Evolutionary conservation across 1,140 invertebrate species (phyloP), one percentile per base, ranked within the genome.

Genomic region (Thalassaphorura encarpata): DNA sequence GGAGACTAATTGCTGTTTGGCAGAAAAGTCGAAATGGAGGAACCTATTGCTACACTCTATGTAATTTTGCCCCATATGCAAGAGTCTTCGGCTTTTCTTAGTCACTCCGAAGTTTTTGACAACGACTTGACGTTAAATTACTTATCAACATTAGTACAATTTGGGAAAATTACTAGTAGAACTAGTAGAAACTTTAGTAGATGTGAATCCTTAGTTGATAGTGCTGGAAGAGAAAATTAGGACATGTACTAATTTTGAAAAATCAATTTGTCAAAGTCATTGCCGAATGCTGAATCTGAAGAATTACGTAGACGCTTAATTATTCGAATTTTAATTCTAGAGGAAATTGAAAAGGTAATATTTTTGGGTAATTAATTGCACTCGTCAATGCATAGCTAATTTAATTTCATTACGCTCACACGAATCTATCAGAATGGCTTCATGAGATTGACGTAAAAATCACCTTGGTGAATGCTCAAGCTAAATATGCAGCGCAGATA

Each of bases 21-120:
- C 83, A 60, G 92, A 96, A 67, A 96, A 96, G 70, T 80, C 92
- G 0, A 75, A 79, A n/a, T 96, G 91, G 89, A 95, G 90, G 70
- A 78, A 83, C 59, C 85, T n/a, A n/a, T 87, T 0, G 90, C 95
- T 69, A 78, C 83, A 5, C 81, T 81, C 26, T 89, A 84, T 66
- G 90, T 69, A 13, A 78, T 81, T 50, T 80, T 61, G 3, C 59
- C 58, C 15, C 23, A 39, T 0, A 40, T 63, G 4, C 43, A 63
- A 43, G 49, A 63, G 15, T 36, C 58, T 24, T 41, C 56, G 0
- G 33, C 42, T 13, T 40, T 52, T 36, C 47, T 67, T 8, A 29
- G 55, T 33, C 27, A 51, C 11, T 28, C 64, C 21, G 36, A 65
- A 50, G 26, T 52, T 16, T 56, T 52, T 31, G 45, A 54, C 6